Evolutionary conservation across 2,113 vertebrate species (phyloP), one percentile per base, ranked within the genome.

Genomic region (Pheucticus melanocephalus): DNA sequence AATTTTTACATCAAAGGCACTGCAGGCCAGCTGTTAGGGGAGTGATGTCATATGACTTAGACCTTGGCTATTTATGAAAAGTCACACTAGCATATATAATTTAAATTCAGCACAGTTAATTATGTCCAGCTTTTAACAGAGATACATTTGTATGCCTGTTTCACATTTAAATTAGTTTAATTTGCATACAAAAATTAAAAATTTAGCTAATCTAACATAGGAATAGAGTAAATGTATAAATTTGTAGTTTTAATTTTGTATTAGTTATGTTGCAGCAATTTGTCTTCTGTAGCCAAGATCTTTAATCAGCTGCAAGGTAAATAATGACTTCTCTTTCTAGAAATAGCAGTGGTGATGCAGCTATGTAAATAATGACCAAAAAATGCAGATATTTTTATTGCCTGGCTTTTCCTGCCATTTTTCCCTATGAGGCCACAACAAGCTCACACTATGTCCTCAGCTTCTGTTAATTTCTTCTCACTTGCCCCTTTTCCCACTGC

Each of bases 181-280:
- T 94, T 95, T 92, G 59, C 82, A 70, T 82, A 57, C 27, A 84
- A 87, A 94, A 92, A 39, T 82, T 54, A 54, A 82, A 82, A 91
- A 56, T 19, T 56, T 86, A 83, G 39, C 24, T 81, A 51, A 76
- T 82, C 31, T 93, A 42, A 59, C 35, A 28, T 35, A 86, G 65
- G 33, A 53, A 12, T 35, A 39, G 54, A 48, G 20, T n/a, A 65
- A 85, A 92, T 57, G 61, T 86, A 2, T 44, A 80, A 50, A 27
- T 79, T 92, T 85, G 11, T 60, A 59, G 37, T 82, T 91, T 78
- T 83, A 68, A 70, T 80, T 92, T 94, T 53, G 51, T 89, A 22
- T 47, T 63, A 39, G 59, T 63, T 89, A 54, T 31, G 19, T 48
- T 90, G 81, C 37, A 89, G 70, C 37, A 61, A 23, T 51, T 86